Base-by-base conservation (phyloP, 2,888 invertebrate genomes). In the Nezara viridula region DNA sequence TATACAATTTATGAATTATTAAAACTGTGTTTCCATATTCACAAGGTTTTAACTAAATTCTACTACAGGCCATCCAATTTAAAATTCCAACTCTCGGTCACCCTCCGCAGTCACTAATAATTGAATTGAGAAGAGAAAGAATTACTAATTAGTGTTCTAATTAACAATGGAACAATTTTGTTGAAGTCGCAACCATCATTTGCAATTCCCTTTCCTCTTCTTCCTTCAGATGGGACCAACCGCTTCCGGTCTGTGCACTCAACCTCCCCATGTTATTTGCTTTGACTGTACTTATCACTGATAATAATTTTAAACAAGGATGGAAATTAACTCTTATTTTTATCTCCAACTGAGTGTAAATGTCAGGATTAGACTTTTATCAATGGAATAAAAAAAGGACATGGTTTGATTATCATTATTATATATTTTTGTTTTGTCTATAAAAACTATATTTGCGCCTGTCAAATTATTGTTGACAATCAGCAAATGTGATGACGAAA, bases 171-270 rank as follows among this genome's bases (percentile, higher is more conserved):
- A 73, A 32, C 32, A 37, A 73, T 73, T 73, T 73, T 73, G 19
- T 73, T 73, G 19, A 73, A 73, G 66, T 73, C 37, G 37, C 66
- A 73, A 37, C 19, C 66, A 73, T 37, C 66, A 73, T 73, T 73
- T 73, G 66, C 37, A 73, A 73, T 73, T 73, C 66, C 66, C 66
- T 73, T 73, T 73, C 66, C 66, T 37, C 16, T 21, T 60, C 66
- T 37, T 60, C 55, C 21, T 55, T 60, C 16, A 32, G 60, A 16
- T 16, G 32, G 19, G 66, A 21, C 14, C 60, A n/a, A 14, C 19
- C 37, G 14, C 19, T 37, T 32, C 60, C 32, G 66, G 4, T 7
- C 66, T 19, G 32, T 21, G 32, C 66, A 37, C 66, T 73, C 37
- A 19, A 19, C 32, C 32, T 16, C 5, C 0, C 10, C 37, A 9